Conservation (phyloP, 1,140 invertebrate genomes). For the Achroia grisella region DNA sequence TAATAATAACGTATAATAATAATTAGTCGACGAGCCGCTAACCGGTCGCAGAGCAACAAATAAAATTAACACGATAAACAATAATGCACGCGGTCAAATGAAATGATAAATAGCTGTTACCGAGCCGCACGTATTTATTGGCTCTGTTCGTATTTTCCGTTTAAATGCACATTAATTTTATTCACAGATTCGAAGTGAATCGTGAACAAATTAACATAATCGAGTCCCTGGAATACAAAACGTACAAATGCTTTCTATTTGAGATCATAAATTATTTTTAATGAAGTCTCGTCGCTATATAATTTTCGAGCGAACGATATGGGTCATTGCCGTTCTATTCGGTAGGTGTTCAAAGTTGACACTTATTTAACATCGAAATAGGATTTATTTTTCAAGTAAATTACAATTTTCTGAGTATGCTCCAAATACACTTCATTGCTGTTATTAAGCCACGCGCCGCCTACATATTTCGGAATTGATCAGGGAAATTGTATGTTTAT, state of each 20-base stretch:
- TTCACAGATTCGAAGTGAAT: conserved; percentile 66
- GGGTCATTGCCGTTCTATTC: too few relatives aligned
- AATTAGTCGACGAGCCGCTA: conserved; percentile 55
- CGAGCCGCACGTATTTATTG: conserved; percentile 51
- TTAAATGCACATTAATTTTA: conserved; percentile 69
- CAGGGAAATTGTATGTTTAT: neutral
- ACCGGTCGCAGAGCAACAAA: conserved; percentile 38
- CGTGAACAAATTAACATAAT: conserved; percentile 67
- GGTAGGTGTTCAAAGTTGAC: too few relatives aligned
- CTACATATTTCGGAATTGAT: conserved; percentile 1
- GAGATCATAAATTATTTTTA: neutral
- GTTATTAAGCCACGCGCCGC: conserved; percentile 12
- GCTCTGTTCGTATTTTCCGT: conserved; percentile 63
- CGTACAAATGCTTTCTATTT: neutral
- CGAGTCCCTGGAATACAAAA: conserved; percentile 15
- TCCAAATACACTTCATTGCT: conserved; percentile 10
- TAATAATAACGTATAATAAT: conserved; percentile 50
- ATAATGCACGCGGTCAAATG: conserved; percentile 50
- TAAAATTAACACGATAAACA: conserved; percentile 70
- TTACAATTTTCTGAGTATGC: conserved; percentile 10
- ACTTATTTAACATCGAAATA: too few relatives aligned
- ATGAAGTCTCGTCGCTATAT: neutral
- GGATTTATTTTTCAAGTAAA: neutral
- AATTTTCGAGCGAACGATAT: too few relatives aligned
- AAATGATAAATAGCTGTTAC: conserved; percentile 62